phyloP scores from a whole-genome alignment of 2,113 vertebrate genomes.

The Nycticebus coucang region DNA sequence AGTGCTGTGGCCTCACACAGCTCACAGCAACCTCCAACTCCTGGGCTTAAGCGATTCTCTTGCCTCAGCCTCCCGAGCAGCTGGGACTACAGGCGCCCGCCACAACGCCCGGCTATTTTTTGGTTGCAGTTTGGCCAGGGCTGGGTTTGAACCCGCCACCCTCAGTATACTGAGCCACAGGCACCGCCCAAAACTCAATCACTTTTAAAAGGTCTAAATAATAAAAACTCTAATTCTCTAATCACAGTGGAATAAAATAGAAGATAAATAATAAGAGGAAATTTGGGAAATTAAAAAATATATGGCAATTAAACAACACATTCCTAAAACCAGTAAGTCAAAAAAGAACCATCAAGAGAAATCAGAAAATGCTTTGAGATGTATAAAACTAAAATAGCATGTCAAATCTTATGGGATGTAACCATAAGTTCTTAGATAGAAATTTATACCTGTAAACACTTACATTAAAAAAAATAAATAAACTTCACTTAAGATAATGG shows the following conservation, averaged over 20 bases:
- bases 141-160: too few species aligned
- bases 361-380: conserved; percentile 1
- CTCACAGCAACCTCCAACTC: too few species aligned
- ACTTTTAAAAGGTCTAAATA: not conserved
- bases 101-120: too few species aligned
- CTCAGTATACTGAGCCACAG: too few species aligned
- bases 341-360: not conserved
- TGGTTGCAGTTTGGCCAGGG: too few species aligned
- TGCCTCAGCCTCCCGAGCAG: too few species aligned
- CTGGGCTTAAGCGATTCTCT: too few species aligned
- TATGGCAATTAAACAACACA: not conserved
- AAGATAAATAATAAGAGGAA: not conserved
- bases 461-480: not conserved
- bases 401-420: not conserved
- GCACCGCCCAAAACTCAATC: not conserved
- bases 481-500: too few species aligned
- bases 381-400: not conserved
- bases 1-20: too few species aligned
- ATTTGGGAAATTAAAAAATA: not conserved
- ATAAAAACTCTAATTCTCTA: not conserved
- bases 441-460: not conserved
- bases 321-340: not conserved
- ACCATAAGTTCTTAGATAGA: not conserved
- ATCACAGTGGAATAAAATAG: not conserved
- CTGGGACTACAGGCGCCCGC: too few species aligned